phyloP scores from a whole-genome alignment of 1,140 invertebrate species.

The Pogonognathellus flavescens region DNA sequence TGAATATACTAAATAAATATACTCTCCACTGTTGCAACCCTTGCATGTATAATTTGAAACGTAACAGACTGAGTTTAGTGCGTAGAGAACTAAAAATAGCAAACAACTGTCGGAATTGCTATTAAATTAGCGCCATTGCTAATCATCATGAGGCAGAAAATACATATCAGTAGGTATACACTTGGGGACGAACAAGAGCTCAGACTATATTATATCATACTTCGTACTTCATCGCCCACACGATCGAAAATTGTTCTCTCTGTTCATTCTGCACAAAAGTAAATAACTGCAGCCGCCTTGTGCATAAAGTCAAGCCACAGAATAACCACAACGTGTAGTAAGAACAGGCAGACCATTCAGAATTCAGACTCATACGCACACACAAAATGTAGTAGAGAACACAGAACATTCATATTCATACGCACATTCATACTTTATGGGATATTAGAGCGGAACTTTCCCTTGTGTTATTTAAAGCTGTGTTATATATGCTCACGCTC shows the following conservation, averaged over 20 bases:
- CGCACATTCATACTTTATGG: slow-evolving; percentile 36
- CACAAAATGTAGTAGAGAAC: neutral
- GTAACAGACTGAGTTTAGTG: too few relatives aligned
- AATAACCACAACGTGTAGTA: neutral
- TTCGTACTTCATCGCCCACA: neutral
- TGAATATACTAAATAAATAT: too few relatives aligned
- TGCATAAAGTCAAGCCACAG: slow-evolving; percentile 30
- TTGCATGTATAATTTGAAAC: too few relatives aligned
- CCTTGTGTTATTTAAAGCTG: slow-evolving; percentile 1
- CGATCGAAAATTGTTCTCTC: slow-evolving; percentile 14
- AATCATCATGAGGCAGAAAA: neutral
- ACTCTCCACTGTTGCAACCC: too few relatives aligned
- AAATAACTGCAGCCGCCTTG: slow-evolving; percentile 11
- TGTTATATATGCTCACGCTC: slow-evolving; percentile 4
- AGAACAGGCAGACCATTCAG: slow-evolving; percentile 6
- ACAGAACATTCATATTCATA: slow-evolving; percentile 16
- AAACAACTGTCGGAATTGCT: too few relatives aligned
- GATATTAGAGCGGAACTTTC: neutral
- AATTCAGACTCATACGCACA: neutral
- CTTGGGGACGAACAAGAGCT: neutral
- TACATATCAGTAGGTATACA: neutral
- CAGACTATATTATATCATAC: neutral
- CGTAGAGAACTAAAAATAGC: too few relatives aligned
- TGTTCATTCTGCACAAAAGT: slow-evolving; percentile 1
- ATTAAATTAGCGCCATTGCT: too few relatives aligned